Conservation (phyloP, 2,113 vertebrate genomes). For the Eubucco bourcierii region DNA sequence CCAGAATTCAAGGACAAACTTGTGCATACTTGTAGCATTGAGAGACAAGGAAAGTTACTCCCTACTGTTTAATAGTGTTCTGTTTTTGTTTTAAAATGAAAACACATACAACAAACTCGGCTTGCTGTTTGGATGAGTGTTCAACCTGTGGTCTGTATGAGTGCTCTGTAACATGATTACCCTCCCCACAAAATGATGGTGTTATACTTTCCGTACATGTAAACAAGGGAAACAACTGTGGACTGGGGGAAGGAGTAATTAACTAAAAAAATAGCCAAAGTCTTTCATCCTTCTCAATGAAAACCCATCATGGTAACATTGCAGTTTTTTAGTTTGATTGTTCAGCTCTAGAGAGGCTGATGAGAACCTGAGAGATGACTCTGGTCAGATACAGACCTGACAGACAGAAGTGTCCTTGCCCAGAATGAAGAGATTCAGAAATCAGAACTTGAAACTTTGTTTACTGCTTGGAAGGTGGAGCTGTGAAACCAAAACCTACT, state of each 20-base stretch:
- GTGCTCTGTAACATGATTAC: constrained; percentile 20
- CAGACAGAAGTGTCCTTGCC: background rate
- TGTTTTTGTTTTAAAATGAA: constrained; percentile 42
- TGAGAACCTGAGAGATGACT: background rate
- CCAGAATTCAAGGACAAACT: constrained; percentile 49
- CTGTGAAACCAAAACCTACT: background rate
- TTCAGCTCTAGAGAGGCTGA: background rate
- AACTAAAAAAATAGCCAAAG: constrained; percentile 18
- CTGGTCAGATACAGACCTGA: background rate
- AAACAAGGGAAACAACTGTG: constrained; percentile 48
- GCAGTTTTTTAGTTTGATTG: background rate
- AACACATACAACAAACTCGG: constrained; percentile 39
- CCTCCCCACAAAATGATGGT: constrained; percentile 2
- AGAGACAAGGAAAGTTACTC: constrained; percentile 41
- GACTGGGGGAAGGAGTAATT: constrained; percentile 33
- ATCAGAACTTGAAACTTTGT: background rate
- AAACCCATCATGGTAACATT: background rate
- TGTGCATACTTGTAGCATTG: constrained; percentile 44
- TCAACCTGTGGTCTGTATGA: constrained; percentile 45
- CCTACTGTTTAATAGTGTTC: constrained; percentile 4
- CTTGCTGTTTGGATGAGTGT: constrained; percentile 34
- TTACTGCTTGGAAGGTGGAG: background rate
- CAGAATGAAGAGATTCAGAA: background rate
- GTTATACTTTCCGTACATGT: background rate
- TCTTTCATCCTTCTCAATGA: constrained; percentile 5